Conservation (phyloP, 2,888 invertebrate species). For the Halictus quadricinctus region DNA sequence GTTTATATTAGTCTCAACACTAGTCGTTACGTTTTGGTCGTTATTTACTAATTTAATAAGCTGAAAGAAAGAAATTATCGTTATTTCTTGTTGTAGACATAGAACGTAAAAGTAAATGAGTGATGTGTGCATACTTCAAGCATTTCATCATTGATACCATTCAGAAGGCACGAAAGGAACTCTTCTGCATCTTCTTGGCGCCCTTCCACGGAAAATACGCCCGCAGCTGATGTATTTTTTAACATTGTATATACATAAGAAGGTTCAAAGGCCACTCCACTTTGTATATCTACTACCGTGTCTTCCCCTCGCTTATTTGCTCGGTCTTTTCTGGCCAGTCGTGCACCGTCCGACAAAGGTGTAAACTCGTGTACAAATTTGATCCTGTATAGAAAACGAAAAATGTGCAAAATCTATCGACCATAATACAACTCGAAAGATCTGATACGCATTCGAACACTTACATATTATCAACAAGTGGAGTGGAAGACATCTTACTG, state of each 20-base stretch:
- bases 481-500: slow-evolving; percentile 85
- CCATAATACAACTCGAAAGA: background rate
- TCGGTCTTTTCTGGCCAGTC: slow-evolving; percentile 82
- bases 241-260: slow-evolving; percentile 92
- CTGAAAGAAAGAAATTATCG: slow-evolving; percentile 76
- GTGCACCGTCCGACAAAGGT: slow-evolving; percentile 85
- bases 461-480: slow-evolving; percentile 96
- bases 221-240: slow-evolving; percentile 89
- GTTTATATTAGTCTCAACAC: slow-evolving; percentile 78
- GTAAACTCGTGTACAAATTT: slow-evolving; percentile 92
- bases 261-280: slow-evolving; percentile 95
- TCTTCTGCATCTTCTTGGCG: slow-evolving; percentile 99
- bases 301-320: slow-evolving; percentile 82
- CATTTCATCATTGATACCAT: slow-evolving; percentile 98
- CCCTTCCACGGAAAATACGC: slow-evolving; percentile 90
- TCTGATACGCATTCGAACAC: slow-evolving; percentile 74
- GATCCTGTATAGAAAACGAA: slow-evolving; percentile 83
- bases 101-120: slow-evolving; percentile 15
- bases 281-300: slow-evolving; percentile 84
- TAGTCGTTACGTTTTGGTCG: slow-evolving; percentile 68
- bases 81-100: slow-evolving; percentile 5
- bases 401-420: slow-evolving; percentile 11
- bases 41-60: slow-evolving; percentile 83
- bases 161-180: slow-evolving; percentile 95
- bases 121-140: slow-evolving; percentile 86